phyloP scores from a whole-genome alignment of 2,888 invertebrate species.

The Amiota mariae region DNA sequence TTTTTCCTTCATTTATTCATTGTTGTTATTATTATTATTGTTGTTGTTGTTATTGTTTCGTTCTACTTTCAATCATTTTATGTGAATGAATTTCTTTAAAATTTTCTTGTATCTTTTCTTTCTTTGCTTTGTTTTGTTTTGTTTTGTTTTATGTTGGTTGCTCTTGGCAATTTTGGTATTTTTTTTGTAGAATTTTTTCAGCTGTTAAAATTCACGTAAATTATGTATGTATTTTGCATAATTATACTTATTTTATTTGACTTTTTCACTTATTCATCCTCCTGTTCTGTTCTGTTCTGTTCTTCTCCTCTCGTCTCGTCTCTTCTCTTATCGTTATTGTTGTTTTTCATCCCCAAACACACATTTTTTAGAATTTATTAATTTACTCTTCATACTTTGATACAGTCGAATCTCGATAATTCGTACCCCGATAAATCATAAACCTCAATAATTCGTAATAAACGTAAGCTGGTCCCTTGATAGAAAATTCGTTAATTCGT shows the following conservation, averaged over 20 bases:
- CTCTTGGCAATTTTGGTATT: conserved; percentile 24
- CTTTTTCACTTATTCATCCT: conserved; percentile 49
- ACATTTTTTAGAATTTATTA: too few relatives aligned
- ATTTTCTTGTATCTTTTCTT: conserved; percentile 2
- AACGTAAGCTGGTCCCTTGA: too few relatives aligned
- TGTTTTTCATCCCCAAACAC: too few relatives aligned
- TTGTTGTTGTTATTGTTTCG: not conserved
- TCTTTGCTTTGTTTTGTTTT: not conserved
- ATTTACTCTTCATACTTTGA: too few relatives aligned
- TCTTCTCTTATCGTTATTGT: conserved; percentile 18
- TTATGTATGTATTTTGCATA: conserved; percentile 66
- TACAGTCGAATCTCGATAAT: too few relatives aligned
- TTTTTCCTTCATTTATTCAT: conserved; percentile 49
- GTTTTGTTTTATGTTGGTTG: conserved; percentile 20
- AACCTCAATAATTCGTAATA: too few relatives aligned
- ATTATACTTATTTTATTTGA: conserved; percentile 62
- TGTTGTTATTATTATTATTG: not conserved
- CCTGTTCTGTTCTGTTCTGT: conserved; percentile 11
- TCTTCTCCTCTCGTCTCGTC: not conserved
- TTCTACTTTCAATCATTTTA: conserved; percentile 7
- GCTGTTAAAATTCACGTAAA: conserved; percentile 64
- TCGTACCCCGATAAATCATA: too few relatives aligned
- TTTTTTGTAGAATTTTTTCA: conserved; percentile 51
- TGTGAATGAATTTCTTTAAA: not conserved
- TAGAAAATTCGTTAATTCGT: too few relatives aligned